Percentiles rank a stretch among this genome's conserved stretches.
These are phyloP conservation scores for Rhynchomys soricoides DNA, from an alignment of 2,113 vertebrate species.

Conservation along the genomic window DNA sequence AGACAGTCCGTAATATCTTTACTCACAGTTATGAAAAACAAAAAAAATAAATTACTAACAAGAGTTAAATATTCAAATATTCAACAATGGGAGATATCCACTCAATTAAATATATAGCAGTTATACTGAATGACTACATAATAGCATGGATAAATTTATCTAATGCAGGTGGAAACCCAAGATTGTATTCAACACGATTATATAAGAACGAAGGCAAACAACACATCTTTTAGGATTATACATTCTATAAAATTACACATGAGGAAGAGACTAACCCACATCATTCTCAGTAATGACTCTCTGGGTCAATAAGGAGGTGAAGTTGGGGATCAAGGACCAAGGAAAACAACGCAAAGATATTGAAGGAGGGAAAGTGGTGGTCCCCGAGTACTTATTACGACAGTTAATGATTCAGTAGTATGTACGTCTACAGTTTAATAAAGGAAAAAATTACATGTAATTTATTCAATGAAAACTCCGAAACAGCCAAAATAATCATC, in stretches of 20 bases:
- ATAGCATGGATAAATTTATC: slow-evolving; percentile 7
- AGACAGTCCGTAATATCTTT: background rate
- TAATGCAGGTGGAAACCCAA: slow-evolving; percentile 19
- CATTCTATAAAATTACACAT: background rate
- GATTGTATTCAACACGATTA: slow-evolving; percentile 38
- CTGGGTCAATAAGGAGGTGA: background rate
- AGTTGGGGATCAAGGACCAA: background rate
- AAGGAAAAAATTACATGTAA: slow-evolving; percentile 32
- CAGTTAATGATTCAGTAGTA: background rate
- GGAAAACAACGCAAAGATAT: background rate
- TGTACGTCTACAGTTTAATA: background rate
- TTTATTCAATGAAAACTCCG: slow-evolving; percentile 46
- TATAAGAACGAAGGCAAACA: slow-evolving; percentile 11
- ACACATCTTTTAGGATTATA: background rate
- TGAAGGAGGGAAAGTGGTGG: background rate
- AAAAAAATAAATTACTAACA: background rate
- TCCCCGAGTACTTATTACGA: background rate
- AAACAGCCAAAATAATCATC: slow-evolving; percentile 46
- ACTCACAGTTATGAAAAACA: slow-evolving; percentile 1
- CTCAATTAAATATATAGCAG: slow-evolving; percentile 4
- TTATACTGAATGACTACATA: background rate
- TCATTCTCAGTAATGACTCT: background rate
- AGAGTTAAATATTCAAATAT: background rate
- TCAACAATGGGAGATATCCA: background rate
- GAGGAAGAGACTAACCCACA: slow-evolving; percentile 48